Evolutionary conservation across 2,797 vertebrate genomes (phyloP).

Genomic region (Characodon lateralis): DNA sequence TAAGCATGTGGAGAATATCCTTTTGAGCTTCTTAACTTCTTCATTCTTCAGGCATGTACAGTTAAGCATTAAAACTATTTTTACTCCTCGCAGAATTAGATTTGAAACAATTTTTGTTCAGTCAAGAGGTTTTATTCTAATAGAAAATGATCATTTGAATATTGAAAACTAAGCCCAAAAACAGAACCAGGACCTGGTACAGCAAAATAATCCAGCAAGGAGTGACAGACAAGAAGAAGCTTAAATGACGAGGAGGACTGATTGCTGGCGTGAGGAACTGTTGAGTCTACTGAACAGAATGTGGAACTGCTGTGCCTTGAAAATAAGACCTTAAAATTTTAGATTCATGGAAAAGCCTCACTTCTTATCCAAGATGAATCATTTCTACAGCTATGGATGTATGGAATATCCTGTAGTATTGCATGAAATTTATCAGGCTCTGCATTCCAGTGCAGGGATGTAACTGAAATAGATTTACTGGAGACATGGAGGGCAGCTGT

Average conservation of each 20-base stretch:
- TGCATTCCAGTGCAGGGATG: slow-evolving; percentile 9
- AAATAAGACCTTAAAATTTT: background rate
- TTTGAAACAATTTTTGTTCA: background rate
- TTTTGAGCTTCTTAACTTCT: background rate
- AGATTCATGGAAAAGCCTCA: background rate
- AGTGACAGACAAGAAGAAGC: background rate
- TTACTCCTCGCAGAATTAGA: background rate
- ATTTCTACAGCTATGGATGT: background rate
- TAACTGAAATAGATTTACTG: slow-evolving; percentile 27
- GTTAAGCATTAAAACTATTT: background rate
- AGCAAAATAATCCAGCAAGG: background rate
- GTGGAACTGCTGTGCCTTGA: background rate
- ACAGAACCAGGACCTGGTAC: background rate
- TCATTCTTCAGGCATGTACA: background rate
- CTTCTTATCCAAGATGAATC: background rate
- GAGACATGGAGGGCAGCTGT: slow-evolving; percentile 11
- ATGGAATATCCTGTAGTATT: slow-evolving; percentile 7
- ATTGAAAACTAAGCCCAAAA: background rate
- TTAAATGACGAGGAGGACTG: background rate
- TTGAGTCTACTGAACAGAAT: background rate
- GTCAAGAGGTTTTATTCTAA: background rate
- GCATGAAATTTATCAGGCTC: slow-evolving; percentile 20
- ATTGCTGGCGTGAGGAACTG: background rate
- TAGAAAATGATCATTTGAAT: background rate
- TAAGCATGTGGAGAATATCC: background rate